A percentile compares a stretch with the other conserved stretches of the same genome.
These are phyloP conservation scores for Thinocorus orbignyianus DNA, from an alignment of 2,113 vertebrate species.

Conservation along the genomic window DNA sequence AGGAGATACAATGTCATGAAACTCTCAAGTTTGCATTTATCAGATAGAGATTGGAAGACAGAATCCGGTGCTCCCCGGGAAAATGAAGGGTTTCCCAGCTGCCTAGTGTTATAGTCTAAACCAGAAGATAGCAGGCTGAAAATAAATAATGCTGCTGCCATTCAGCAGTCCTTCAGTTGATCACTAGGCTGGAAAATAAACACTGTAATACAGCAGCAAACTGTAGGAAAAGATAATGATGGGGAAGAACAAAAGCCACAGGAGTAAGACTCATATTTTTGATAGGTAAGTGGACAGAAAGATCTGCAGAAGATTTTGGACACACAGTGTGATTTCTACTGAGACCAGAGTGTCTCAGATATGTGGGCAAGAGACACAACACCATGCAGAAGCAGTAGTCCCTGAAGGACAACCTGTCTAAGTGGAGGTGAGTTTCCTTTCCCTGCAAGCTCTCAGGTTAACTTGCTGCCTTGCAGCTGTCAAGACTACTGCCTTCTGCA, in stretches of 20 bases:
- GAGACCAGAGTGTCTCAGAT: neutral
- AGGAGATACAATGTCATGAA: accelerated
- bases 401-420: neutral
- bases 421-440: neutral
- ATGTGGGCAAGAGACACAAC: neutral
- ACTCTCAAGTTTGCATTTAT: neutral
- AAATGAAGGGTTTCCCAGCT: neutral
- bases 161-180: neutral
- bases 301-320: neutral
- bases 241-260: neutral
- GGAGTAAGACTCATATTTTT: neutral
- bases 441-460: neutral
- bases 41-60: neutral
- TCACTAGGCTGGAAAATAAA: neutral
- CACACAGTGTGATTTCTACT: neutral
- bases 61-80: neutral
- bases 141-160: neutral
- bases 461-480: neutral
- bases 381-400: neutral
- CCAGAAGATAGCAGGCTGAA: neutral
- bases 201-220: neutral
- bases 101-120: neutral
- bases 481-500: neutral
- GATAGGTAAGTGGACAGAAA: neutral
- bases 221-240: neutral